Percentiles rank a stretch among this genome's conserved stretches.
Evolutionary conservation across 2,797 vertebrate genomes (phyloP).

Genomic region (Myripristis murdjan): DNA sequence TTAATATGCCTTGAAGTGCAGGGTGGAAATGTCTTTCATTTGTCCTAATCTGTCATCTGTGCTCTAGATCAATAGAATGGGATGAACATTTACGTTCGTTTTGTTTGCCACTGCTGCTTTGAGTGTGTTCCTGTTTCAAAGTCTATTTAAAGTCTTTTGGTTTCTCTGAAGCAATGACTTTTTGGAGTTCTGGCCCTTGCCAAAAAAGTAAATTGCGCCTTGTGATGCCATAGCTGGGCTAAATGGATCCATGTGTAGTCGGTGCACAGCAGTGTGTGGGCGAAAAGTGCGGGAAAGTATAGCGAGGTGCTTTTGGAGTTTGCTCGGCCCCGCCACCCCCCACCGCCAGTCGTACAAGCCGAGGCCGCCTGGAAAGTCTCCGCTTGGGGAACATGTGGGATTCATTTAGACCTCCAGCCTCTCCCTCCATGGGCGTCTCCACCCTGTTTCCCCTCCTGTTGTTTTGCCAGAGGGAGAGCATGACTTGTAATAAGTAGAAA

Average conservation of each 20-base stretch:
- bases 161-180: constrained; percentile 50
- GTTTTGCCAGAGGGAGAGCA: constrained; percentile 72
- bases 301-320: constrained; percentile 62
- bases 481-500: constrained; percentile 74
- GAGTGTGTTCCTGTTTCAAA: constrained; percentile 27
- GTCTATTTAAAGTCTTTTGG: constrained; percentile 59
- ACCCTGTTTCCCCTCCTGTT: constrained; percentile 74
- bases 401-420: constrained; percentile 81
- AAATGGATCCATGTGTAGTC: constrained; percentile 79
- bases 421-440: constrained; percentile 79
- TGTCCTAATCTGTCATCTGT: constrained; percentile 32
- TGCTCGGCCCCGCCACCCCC: constrained; percentile 18
- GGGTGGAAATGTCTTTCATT: constrained; percentile 5
- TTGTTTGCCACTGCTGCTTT: constrained; percentile 27
- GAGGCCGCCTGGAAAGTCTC: constrained; percentile 70
- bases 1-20: constrained; percentile 5
- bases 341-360: constrained; percentile 34
- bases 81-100: constrained; percentile 25
- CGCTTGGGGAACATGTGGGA: constrained; percentile 83
- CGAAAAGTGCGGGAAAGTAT: constrained; percentile 78
- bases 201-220: constrained; percentile 69
- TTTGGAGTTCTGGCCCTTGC: constrained; percentile 51
- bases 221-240: constrained; percentile 64
- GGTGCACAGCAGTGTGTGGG: constrained; percentile 69
- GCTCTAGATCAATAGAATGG: constrained; percentile 24